phyloP scores from a whole-genome alignment of 2,113 vertebrate genomes.

The Ceyx melanurus region DNA sequence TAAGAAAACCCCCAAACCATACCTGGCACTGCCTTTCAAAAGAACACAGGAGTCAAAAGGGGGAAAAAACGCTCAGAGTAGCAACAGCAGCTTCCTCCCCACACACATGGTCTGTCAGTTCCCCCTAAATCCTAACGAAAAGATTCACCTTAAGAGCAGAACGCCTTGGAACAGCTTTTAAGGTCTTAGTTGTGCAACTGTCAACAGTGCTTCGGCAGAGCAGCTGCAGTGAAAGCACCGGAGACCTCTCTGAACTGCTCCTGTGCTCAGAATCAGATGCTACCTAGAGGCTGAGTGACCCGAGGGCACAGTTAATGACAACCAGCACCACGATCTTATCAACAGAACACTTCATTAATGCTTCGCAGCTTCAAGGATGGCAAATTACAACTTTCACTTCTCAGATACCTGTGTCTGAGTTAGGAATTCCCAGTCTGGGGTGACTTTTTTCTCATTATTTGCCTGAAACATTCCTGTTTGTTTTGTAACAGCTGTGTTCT shows the following conservation, averaged over 20 bases:
- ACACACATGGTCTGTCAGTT: not conserved
- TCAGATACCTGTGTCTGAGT: not conserved
- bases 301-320: slow-evolving; percentile 36
- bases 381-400: not conserved
- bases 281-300: not conserved
- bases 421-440: too few relatives aligned
- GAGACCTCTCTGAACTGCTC: not conserved
- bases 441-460: not conserved
- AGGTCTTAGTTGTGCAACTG: not conserved
- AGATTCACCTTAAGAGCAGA: not conserved
- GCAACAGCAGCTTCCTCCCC: not conserved
- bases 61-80: not conserved
- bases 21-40: not conserved
- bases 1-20: not conserved
- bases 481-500: not conserved
- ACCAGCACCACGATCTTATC: slow-evolving; percentile 19
- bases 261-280: not conserved
- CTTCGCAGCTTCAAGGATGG: not conserved
- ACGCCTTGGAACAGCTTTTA: not conserved
- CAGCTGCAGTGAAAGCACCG: not conserved
- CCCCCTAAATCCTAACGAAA: not conserved
- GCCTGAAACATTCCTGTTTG: not conserved
- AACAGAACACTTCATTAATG: not conserved
- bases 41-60: not conserved
- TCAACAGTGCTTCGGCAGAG: not conserved